These are phyloP conservation scores for Acanthopleura granulata DNA, from an alignment of 2,888 invertebrate species.

Conservation along the genomic window DNA sequence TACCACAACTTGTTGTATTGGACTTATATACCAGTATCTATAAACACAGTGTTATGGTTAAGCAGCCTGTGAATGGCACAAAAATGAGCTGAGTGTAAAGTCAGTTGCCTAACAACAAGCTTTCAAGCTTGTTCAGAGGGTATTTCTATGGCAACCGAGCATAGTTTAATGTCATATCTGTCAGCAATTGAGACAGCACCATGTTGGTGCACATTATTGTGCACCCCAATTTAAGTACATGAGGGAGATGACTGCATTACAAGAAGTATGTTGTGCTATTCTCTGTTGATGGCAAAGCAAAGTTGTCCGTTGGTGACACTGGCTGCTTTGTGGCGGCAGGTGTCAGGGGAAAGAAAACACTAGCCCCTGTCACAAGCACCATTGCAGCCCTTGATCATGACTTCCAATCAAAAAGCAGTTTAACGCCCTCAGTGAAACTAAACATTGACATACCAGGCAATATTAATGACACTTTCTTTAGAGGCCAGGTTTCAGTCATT, in stretches of 20 bases:
- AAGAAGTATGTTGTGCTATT: conserved; percentile 11
- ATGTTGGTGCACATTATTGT: not conserved
- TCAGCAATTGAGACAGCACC: not conserved
- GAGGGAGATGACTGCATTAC: not conserved
- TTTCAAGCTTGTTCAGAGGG: too few relatives aligned
- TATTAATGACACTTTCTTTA: not conserved
- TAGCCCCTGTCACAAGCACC: conserved; percentile 21
- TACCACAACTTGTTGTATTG: too few relatives aligned
- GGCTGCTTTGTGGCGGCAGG: conserved; percentile 21
- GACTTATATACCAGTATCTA: too few relatives aligned
- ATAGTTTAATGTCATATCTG: too few relatives aligned
- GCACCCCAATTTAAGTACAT: not conserved
- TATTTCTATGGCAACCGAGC: too few relatives aligned
- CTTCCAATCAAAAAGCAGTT: conserved; percentile 18
- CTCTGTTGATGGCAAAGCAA: conserved; percentile 26
- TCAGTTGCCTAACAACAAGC: too few relatives aligned
- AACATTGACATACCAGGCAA: not conserved
- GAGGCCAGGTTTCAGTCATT: not conserved
- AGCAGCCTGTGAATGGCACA: too few relatives aligned
- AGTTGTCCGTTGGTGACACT: conserved; percentile 23
- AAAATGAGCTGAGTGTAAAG: too few relatives aligned
- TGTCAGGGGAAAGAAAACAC: conserved; percentile 22
- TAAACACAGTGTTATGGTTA: too few relatives aligned
- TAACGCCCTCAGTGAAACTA: conserved; percentile 23
- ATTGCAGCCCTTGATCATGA: conserved; percentile 27